Base-by-base conservation (phyloP, 2,797 vertebrate species). In the Gorsachius magnificus region DNA sequence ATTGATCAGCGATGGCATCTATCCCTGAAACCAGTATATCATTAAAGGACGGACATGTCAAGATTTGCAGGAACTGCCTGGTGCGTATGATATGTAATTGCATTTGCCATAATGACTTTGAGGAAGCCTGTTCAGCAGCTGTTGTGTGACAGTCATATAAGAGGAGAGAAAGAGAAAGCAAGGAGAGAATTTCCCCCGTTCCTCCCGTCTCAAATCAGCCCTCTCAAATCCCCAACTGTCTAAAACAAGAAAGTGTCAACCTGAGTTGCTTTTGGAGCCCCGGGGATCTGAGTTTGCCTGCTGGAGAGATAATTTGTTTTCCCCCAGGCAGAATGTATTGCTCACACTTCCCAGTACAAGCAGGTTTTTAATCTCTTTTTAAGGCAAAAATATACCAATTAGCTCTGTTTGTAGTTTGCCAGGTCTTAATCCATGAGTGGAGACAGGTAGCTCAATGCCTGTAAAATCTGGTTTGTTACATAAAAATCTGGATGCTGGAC, bases 221-320 rank as follows among this genome's bases (percentile, higher is more conserved):
- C 51, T 85, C 41, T 85, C 38, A 88, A 92, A 93, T 58, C 38
- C 33, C 31, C n/a, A 91, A 28, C 41, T 64, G 28, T 61, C 51
- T 87, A n/a, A 83, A 94, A 70, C 58, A 85, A 68, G 51, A 28
- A 78, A 87, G 18, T 46, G 36, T 76, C 64, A 94, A 72, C 77
- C 50, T 7, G 19, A 80, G 51, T 12, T 95, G 43, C n/a, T 86
- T 78, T 68, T 19, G 10, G 77, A 93, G 31, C 54, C 72, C 77
- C 60, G 56, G 54, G 20, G 46, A 88, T 83, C 20, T 58, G 76
- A 89, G 57, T 72, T 77, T 92, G 65, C 74, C 61, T 93, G 66
- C 35, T 87, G 79, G 82, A 93, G 51, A 43, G 29, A 69, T 78
- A 76, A 89, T 87, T 87, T 90, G n/a, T 87, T 95, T 95, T 91